These are phyloP conservation scores for Trachurus trachurus DNA, from an alignment of 2,797 vertebrate genomes.

Conservation along the genomic window DNA sequence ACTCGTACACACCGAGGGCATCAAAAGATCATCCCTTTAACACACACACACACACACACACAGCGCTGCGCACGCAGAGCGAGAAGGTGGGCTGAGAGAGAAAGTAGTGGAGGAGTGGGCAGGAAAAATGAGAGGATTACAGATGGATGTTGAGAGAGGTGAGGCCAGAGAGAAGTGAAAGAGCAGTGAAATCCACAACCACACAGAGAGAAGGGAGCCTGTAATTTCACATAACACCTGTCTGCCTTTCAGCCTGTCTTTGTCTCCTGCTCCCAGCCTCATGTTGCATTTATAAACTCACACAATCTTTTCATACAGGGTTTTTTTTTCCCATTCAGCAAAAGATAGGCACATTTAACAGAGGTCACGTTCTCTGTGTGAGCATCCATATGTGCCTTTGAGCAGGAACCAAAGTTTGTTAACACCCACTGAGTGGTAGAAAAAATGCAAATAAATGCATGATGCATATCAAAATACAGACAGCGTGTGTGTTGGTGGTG, in stretches of 20 bases:
- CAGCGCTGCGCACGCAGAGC: conserved; percentile 7
- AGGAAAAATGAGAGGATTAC: conserved; percentile 77
- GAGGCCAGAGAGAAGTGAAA: conserved; percentile 73
- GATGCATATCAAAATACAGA: conserved; percentile 11
- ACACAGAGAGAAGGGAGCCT: conserved; percentile 77
- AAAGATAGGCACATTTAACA: conserved; percentile 45
- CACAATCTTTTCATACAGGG: conserved; percentile 36
- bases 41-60: conserved; percentile 60
- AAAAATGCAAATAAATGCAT: conserved; percentile 6
- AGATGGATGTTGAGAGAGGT: conserved; percentile 80
- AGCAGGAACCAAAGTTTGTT: conserved; percentile 31
- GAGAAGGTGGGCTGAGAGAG: conserved; percentile 69
- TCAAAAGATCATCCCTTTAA: conserved; percentile 80
- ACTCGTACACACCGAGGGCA: conserved; percentile 74
- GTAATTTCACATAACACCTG: conserved; percentile 79
- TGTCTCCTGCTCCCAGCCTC: conserved; percentile 66
- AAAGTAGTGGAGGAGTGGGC: conserved; percentile 72
- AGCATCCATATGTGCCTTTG: conserved; percentile 27
- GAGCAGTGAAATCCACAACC: conserved; percentile 78
- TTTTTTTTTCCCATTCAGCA: conserved; percentile 26
- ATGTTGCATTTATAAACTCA: conserved; percentile 53
- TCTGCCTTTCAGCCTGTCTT: conserved; percentile 71
- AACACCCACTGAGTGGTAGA: conserved; percentile 24
- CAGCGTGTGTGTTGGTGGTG: background rate
- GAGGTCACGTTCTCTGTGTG: conserved; percentile 51